Percentiles rank a stretch among this genome's conserved stretches.
phyloP scores from a whole-genome alignment of 2,113 vertebrate species.

The Ptilonorhynchus violaceus region DNA sequence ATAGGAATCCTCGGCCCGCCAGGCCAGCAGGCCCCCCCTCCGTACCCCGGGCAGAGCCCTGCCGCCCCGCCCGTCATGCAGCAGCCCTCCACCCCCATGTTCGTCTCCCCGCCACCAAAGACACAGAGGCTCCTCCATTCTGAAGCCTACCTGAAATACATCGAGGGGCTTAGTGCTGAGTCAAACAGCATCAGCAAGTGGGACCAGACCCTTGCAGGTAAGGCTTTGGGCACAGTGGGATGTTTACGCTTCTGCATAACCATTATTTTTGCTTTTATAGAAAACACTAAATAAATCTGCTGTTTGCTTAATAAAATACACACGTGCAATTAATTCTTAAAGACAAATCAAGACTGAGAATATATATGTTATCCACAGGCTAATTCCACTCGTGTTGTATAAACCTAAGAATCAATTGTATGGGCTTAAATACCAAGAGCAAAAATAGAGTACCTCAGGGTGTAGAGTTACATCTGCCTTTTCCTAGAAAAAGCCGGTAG shows the following conservation, averaged over 20 bases:
- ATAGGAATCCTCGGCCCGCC: conserved; percentile 79
- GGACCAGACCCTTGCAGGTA: conserved; percentile 96
- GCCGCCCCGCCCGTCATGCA: conserved; percentile 82
- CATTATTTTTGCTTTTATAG: neutral
- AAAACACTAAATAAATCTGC: neutral
- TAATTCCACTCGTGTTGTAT: neutral
- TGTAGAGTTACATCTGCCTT: neutral
- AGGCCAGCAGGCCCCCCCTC: conserved; percentile 89
- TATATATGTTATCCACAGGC: neutral
- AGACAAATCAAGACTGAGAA: neutral
- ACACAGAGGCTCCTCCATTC: conserved; percentile 95
- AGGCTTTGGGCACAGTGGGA: neutral
- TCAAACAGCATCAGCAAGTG: conserved; percentile 94
- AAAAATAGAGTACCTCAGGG: neutral
- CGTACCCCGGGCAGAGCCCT: conserved; percentile 88
- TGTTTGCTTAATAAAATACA: neutral
- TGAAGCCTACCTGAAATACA: conserved; percentile 96
- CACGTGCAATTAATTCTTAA: neutral
- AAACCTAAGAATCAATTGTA: neutral
- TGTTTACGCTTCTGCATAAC: rapidly evolving
- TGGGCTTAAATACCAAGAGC: neutral
- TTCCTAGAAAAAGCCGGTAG: neutral
- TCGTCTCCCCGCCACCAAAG: conserved; percentile 94
- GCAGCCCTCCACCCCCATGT: conserved; percentile 93
- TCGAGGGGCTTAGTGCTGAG: conserved; percentile 93